Conservation (phyloP, 2,113 vertebrate species). For the Merops nubicus region DNA sequence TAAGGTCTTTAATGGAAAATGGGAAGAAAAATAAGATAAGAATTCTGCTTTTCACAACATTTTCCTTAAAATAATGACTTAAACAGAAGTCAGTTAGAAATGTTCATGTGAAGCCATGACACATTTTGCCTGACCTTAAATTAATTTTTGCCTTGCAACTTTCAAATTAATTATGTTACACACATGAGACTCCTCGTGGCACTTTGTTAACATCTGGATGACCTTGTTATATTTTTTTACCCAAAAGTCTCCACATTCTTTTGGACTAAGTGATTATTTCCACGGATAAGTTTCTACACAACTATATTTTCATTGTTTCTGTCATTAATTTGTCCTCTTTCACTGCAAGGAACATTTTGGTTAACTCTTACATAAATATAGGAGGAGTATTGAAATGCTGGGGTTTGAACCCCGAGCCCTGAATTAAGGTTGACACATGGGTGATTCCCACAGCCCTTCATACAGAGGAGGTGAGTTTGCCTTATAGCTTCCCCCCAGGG, state of each 20-base stretch:
- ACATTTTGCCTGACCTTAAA: neutral
- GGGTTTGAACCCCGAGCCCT: too few relatives aligned
- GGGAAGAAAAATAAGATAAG: neutral
- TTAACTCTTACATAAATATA: neutral
- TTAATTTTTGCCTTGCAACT: conserved; percentile 1
- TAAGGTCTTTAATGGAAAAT: neutral
- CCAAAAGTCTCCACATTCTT: neutral
- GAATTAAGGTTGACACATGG: too few relatives aligned
- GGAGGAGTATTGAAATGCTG: too few relatives aligned
- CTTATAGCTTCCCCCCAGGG: too few relatives aligned
- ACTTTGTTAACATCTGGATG: conserved; percentile 29
- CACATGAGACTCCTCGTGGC: neutral
- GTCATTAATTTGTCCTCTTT: neutral
- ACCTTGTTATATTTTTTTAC: neutral
- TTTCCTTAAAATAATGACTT: neutral
- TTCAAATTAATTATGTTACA: conserved; percentile 22
- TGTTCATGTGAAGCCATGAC: neutral
- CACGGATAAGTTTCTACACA: neutral
- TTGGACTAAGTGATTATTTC: neutral
- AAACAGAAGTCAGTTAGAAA: neutral
- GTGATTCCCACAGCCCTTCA: too few relatives aligned
- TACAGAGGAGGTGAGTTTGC: too few relatives aligned
- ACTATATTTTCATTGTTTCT: neutral
- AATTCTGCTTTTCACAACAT: neutral
- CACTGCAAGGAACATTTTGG: neutral